Evolutionary conservation across 2,113 vertebrate species (phyloP).

Genomic region (Phrynosoma blainvillii): DNA sequence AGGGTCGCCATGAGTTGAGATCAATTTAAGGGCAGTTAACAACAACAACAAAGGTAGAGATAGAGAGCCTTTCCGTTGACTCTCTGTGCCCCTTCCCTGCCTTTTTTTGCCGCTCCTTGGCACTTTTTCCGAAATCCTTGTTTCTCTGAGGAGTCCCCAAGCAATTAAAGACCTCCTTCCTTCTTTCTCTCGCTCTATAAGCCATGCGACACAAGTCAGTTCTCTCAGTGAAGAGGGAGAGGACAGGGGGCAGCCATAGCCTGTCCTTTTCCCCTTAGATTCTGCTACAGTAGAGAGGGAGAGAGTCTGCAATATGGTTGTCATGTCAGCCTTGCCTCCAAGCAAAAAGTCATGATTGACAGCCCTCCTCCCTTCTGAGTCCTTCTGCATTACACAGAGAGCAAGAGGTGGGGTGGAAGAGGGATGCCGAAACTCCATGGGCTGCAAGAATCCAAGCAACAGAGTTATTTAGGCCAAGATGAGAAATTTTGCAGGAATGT

Average conservation of each 20-base stretch:
- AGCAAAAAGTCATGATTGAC: neutral
- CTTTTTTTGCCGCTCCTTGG: neutral
- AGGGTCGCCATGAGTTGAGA: too few species aligned
- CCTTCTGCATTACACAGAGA: accelerated
- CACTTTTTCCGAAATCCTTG: neutral
- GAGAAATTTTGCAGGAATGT: accelerated
- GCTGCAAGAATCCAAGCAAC: too few species aligned
- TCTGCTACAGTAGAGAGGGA: neutral
- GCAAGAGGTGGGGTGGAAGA: neutral
- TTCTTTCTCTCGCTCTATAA: neutral
- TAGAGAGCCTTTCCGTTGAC: neutral
- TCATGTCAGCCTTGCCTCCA: neutral
- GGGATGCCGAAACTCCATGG: neutral
- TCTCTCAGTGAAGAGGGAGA: neutral
- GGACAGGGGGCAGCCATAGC: too few species aligned
- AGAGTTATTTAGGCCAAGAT: accelerated
- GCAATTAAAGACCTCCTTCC: neutral
- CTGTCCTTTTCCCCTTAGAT: neutral
- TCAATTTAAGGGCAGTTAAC: too few species aligned
- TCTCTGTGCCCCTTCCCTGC: neutral
- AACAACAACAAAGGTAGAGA: neutral
- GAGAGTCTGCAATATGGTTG: accelerated
- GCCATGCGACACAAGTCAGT: neutral
- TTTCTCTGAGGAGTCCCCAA: neutral
- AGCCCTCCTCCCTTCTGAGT: neutral